Base-by-base conservation (phyloP, 2,113 vertebrate genomes). In the Pao palembangensis region DNA sequence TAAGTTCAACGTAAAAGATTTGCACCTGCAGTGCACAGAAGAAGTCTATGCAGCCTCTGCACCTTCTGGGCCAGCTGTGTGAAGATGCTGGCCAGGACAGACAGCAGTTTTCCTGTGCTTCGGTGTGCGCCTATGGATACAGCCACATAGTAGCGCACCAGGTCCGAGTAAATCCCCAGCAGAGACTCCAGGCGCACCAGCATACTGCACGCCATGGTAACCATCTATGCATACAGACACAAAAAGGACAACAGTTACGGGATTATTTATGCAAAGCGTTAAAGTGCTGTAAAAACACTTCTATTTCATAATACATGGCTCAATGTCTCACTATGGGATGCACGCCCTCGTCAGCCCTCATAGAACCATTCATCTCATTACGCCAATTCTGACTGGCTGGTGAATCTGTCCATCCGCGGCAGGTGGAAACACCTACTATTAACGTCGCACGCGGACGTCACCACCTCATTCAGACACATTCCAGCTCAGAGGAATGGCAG, bases 21-120 rank as follows among this genome's bases (percentile, higher is more conserved):
- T 15, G 2, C 15, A 31, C 21, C 6, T 25, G 48, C 15, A 6
- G 21, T 14, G 5, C 15, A 47, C 17, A 6, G 21, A 6, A 4
- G 12, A 44, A 16, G 2, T 12, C 43, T 44, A 17, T 3, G 41
- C 11, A 2, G 5, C 4, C n/a, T 2, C 0, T 1, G 17, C 89
- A 98, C 97, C 94, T 98, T 98, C 64, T 93, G 93, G 52, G 92
- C 92, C 0, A 99, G 93, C 71, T 97, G 92, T 0, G 94, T 93
- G 78, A 99, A 99, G 89, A 98, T 70, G 70, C 88, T 90, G 14
- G 92, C 85, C 65, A 99, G 87, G 20, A 98, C 92, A 15, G 93
- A 94, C 41, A 98, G 92, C 58, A 99, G 80, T 49, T 98, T 98
- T 1, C 91, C 95, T 0, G 93, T 94, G 83, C 91, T 93, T 34